These are phyloP conservation scores for Dasyornis broadbenti DNA, from an alignment of 2,113 vertebrate species.

Conservation along the genomic window DNA sequence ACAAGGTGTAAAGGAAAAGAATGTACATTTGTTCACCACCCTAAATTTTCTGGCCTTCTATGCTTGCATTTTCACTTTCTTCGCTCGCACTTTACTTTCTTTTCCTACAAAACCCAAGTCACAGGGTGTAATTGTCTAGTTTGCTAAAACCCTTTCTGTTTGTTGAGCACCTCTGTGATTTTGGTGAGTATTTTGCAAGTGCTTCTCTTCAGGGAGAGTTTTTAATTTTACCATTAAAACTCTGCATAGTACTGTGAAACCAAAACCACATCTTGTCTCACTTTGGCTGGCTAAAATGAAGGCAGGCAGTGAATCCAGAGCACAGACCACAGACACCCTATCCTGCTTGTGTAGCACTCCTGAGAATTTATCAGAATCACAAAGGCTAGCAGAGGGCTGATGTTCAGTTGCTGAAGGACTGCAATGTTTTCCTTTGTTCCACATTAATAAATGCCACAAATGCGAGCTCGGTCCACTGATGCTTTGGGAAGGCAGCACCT, in stretches of 20 bases:
- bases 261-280: not conserved
- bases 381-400: not conserved
- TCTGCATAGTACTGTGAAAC: not conserved
- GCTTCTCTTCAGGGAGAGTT: not conserved
- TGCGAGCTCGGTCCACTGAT: not conserved
- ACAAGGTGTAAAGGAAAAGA: not conserved
- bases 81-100: not conserved
- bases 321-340: rapidly evolving
- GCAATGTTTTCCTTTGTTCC: not conserved
- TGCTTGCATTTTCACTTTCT: not conserved
- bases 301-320: not conserved
- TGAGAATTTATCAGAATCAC: not conserved
- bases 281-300: not conserved
- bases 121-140: not conserved
- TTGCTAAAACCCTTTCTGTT: not conserved
- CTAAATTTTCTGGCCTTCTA: not conserved
- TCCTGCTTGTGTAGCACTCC: not conserved
- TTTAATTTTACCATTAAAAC: not conserved
- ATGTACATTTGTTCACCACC: not conserved
- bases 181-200: not conserved
- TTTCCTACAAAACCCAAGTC: not conserved
- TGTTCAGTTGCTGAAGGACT: not conserved
- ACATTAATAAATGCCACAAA: not conserved
- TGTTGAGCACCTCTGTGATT: not conserved
- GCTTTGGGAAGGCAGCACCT: not conserved